Conservation (phyloP, 2,113 vertebrate species). For the Crotalus tigris region DNA sequence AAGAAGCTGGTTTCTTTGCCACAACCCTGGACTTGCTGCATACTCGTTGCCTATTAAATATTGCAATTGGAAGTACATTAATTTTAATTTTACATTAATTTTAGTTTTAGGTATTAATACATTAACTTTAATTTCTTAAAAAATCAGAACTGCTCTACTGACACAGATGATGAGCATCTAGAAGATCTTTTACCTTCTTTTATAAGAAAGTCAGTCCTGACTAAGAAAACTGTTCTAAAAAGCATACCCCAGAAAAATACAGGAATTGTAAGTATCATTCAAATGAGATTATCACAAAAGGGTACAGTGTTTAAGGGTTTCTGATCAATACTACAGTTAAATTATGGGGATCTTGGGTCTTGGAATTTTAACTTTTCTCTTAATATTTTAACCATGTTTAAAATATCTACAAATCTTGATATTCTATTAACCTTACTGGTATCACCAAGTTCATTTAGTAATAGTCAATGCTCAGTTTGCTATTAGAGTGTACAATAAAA, state of each 20-base stretch:
- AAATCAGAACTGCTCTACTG: slow-evolving; percentile 59
- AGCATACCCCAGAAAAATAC: slow-evolving; percentile 66
- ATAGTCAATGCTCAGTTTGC: neutral
- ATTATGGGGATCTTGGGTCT: neutral
- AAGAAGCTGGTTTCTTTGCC: neutral
- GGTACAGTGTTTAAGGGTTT: neutral
- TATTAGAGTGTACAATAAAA: neutral
- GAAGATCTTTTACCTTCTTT: slow-evolving; percentile 75
- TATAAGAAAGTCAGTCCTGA: slow-evolving; percentile 83
- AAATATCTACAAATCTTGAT: neutral
- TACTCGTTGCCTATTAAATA: neutral
- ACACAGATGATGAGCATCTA: slow-evolving; percentile 68
- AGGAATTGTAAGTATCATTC: slow-evolving; percentile 71
- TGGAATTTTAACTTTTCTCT: neutral
- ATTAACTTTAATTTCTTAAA: slow-evolving; percentile 4
- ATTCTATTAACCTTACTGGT: neutral
- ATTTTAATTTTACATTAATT: neutral
- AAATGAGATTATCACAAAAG: neutral
- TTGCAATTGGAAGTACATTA: neutral
- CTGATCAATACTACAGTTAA: neutral
- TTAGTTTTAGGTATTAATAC: neutral
- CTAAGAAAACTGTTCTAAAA: slow-evolving; percentile 77
- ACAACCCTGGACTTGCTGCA: neutral
- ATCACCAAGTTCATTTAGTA: neutral
- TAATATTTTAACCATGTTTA: neutral